Conservation (phyloP, 2,113 vertebrate genomes). For the Neofelis nebulosa region DNA sequence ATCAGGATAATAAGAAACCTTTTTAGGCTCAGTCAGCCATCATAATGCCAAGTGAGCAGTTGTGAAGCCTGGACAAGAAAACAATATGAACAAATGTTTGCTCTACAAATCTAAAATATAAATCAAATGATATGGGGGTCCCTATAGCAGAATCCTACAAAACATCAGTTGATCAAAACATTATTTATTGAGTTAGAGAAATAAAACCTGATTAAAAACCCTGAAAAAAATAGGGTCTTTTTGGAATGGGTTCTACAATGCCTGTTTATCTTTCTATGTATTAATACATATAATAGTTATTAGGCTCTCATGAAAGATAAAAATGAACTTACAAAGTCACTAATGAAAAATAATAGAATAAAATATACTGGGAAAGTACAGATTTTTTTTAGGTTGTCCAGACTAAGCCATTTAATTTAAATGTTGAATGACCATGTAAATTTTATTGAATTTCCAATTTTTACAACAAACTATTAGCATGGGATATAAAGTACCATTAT, state of each 20-base stretch:
- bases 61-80: neutral
- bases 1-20: neutral
- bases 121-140: conserved; percentile 8
- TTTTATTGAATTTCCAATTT: neutral
- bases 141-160: neutral
- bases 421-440: neutral
- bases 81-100: neutral
- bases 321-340: neutral
- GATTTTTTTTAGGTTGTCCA: neutral
- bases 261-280: neutral
- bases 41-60: neutral
- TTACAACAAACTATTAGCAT: neutral
- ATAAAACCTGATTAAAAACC: neutral
- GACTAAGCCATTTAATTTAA: neutral
- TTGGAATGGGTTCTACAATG: neutral
- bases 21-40: neutral
- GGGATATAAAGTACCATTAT: neutral
- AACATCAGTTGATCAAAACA: neutral
- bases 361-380: neutral
- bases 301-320: neutral
- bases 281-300: neutral
- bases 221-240: fast-evolving
- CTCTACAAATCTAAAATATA: conserved; percentile 7
- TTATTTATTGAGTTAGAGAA: neutral
- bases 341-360: neutral